Base-by-base conservation (phyloP, 2,888 invertebrate genomes). In the Mythimna vitellina region DNA sequence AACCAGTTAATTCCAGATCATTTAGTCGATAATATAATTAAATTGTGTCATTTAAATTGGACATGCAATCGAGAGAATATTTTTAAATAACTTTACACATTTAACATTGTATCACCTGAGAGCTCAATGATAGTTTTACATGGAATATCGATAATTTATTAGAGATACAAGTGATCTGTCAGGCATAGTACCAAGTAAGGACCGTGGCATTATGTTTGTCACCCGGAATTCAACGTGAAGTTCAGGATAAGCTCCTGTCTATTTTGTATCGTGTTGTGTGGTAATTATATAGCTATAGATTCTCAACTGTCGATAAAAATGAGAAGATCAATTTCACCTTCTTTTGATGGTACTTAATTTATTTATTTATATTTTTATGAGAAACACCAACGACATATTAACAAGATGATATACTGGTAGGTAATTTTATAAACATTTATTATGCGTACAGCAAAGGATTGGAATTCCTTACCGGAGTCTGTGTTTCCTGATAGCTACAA, bases 61-160 rank as follows among this genome's bases (percentile, higher is more conserved):
- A 80, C 80, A 79, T 66, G 83, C 64, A 51, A 58, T 73, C 42
- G 17, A 7, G 53, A 57, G 83, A 73, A 80, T 80, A 80, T 80
- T 80, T 80, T 73, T 60, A 83, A 80, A 80, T 83, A 83, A 83
- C 56, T 80, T 80, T 73, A 49, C 83, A 83, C 73, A 73, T 67
- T 83, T 65, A 73, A 57, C 17, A 46, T 7, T 14, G 1, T 42
- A n/a, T 60, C 35, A 22, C 17, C 56, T 25, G 25, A 64, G 64
- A 61, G 57, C 12, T 82, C 49, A 79, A 78, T 68, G 38, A 78
- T 63, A 32, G 65, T 72, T 64, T 82, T 68, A 58, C 65, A 68
- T 62, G 64, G 61, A 61, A 65, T 58, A 66, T 57, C 61, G 53
- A 82, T 70, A 54, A 81, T 70, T 78, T 60, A 82, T 62, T 57